Conservation (phyloP, 2,888 invertebrate genomes). For the Lomographa bimaculata region DNA sequence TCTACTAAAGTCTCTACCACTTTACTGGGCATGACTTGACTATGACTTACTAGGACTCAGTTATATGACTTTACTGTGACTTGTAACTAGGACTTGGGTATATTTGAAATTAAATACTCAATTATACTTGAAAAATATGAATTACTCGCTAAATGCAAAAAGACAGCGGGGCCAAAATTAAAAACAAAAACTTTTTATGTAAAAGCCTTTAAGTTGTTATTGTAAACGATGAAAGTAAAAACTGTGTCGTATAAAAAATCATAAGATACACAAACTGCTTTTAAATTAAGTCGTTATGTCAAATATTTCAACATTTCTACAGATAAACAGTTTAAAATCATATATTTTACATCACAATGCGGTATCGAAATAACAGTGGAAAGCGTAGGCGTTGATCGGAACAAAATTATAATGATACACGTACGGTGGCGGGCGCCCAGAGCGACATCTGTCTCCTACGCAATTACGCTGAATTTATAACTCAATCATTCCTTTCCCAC, state of each 20-base stretch:
- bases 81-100: no score
- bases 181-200: no score
- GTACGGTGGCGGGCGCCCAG: constrained; percentile 55
- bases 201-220: no score
- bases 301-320: constrained; percentile 28
- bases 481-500: constrained; percentile 19
- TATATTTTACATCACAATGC: constrained; percentile 34
- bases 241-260: constrained; percentile 13
- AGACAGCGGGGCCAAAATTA: no score
- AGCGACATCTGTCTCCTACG: constrained; percentile 62
- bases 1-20: no score
- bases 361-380: constrained; percentile 38
- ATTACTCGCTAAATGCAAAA: no score
- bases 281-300: constrained; percentile 33
- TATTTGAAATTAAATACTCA: no score
- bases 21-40: no score
- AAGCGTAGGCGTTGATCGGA: constrained; percentile 52
- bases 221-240: constrained; percentile 19
- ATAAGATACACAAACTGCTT: constrained; percentile 26
- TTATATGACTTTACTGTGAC: no score
- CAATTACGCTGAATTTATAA: constrained; percentile 58
- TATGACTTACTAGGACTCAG: no score
- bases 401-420: constrained; percentile 50
- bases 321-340: constrained; percentile 33
- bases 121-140: no score